Evolutionary conservation across 2,797 vertebrate species (phyloP).

Genomic region (Bufotes viridis): DNA sequence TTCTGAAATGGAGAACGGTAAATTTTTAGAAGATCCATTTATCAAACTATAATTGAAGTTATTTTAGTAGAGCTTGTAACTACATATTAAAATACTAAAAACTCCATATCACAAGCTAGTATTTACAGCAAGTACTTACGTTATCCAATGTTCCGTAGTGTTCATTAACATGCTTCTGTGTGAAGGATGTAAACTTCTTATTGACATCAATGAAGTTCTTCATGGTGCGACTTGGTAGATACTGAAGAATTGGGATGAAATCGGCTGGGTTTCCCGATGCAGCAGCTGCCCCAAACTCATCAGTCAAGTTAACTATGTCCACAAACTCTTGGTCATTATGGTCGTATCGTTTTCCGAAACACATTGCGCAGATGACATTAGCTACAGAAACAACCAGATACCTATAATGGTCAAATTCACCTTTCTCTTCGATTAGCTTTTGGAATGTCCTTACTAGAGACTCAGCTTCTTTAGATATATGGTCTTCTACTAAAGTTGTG

Average conservation of each 20-base stretch:
- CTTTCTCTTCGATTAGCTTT: constrained; percentile 74
- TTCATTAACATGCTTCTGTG: constrained; percentile 79
- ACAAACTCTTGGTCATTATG: constrained; percentile 84
- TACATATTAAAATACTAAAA: not conserved
- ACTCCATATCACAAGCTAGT: no score
- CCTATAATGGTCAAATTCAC: constrained; percentile 78
- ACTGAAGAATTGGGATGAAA: constrained; percentile 87
- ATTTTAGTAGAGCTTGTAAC: not conserved
- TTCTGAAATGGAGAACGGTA: constrained; percentile 71
- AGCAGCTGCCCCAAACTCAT: constrained; percentile 80
- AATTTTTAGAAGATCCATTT: not conserved
- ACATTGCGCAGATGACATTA: constrained; percentile 90
- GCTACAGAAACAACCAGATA: constrained; percentile 87
- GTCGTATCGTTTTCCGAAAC: constrained; percentile 86
- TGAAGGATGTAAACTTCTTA: constrained; percentile 71
- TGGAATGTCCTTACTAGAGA: constrained; percentile 77
- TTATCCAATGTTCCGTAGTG: constrained; percentile 86
- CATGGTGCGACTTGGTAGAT: constrained; percentile 81
- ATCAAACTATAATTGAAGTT: not conserved
- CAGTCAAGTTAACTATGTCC: constrained; percentile 75
- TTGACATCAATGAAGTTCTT: constrained; percentile 79
- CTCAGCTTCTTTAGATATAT: constrained; percentile 81
- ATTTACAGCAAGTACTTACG: constrained; percentile 72
- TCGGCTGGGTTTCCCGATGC: constrained; percentile 82
- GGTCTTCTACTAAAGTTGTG: constrained; percentile 86